Evolutionary conservation across 2,888 invertebrate genomes (phyloP), one percentile per base, ranked within the genome.

Genomic region (Dorcus parallelipipedus): DNA sequence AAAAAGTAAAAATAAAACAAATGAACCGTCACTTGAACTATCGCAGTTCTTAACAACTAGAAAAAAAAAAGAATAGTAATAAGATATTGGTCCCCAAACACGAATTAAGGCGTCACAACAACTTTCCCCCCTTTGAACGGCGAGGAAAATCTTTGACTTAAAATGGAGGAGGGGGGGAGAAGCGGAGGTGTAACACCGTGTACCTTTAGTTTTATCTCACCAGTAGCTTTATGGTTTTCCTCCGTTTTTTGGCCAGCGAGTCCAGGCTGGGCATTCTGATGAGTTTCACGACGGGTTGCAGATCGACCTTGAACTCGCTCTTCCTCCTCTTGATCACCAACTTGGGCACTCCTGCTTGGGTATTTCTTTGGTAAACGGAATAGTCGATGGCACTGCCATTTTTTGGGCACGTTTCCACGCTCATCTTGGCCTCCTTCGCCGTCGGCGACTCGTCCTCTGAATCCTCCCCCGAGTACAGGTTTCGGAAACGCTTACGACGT

Each of bases 311-410:
- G 26, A 58, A 54, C 54, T 63, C 63, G 45, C 53, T 64, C 51
- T 61, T 66, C 43, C 60, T 61, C 42, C 64, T 52, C 47, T 64
- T 66, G 42, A 66, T 59, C 10, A 66, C 61, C 54, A 66, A 56
- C 50, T 58, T 60, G 9, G 64, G 62, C 33, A 66, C 56, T 43
- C 60, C 63, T 47, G 60, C 62, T 38, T 59, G 56, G 17, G 61
- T 62, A 43, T 63, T 64, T 41, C 64, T 57, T 45, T 62, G 64
- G 43, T 61, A 61, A 3, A 66, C 64, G 14, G 66, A 66, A 49
- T 66, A 66, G 52, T 41, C 55, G 14, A 41, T 41, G 41, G 41
- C 41, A 14, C 10, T 14, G 41, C 41, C 41, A 7, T 33, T 7
- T 33, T 3, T 33, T 9, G 6, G 40, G 4, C 2, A 10, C 14